phyloP scores from a whole-genome alignment of 2,797 vertebrate species.

The Salmo trutta region DNA sequence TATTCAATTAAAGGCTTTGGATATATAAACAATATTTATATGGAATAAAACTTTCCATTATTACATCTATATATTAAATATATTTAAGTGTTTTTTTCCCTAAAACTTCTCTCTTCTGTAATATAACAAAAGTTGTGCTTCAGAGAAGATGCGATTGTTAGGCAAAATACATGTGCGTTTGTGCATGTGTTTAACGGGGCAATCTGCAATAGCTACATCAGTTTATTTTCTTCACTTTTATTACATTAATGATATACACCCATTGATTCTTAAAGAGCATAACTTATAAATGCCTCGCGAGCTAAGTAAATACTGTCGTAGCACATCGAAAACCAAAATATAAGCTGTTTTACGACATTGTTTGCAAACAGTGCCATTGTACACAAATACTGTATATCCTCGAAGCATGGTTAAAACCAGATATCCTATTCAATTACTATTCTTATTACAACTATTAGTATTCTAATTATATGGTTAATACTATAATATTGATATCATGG shows the following conservation, averaged over 20 bases:
- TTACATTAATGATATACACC: neutral
- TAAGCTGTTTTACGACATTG: neutral
- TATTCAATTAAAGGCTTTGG: constrained; percentile 20
- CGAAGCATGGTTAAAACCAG: neutral
- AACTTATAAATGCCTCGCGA: neutral
- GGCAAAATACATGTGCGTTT: neutral
- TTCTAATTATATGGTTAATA: too few relatives aligned
- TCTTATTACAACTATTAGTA: too few relatives aligned
- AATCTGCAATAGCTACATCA: neutral
- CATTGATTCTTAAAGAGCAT: neutral
- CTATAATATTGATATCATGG: too few relatives aligned
- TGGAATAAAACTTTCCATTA: constrained; percentile 4
- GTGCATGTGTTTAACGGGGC: neutral
- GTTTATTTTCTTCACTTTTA: neutral
- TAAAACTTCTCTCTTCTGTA: neutral
- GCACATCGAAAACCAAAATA: neutral
- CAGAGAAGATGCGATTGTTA: neutral
- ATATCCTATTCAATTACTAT: too few relatives aligned
- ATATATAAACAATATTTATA: constrained; percentile 3
- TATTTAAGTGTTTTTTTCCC: neutral
- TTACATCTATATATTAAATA: neutral
- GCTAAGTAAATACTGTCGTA: neutral
- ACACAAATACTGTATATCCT: neutral
- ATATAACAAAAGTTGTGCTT: neutral
- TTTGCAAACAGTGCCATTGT: neutral